Conservation (phyloP, 1,140 invertebrate genomes). For the Aphidius ervi region DNA sequence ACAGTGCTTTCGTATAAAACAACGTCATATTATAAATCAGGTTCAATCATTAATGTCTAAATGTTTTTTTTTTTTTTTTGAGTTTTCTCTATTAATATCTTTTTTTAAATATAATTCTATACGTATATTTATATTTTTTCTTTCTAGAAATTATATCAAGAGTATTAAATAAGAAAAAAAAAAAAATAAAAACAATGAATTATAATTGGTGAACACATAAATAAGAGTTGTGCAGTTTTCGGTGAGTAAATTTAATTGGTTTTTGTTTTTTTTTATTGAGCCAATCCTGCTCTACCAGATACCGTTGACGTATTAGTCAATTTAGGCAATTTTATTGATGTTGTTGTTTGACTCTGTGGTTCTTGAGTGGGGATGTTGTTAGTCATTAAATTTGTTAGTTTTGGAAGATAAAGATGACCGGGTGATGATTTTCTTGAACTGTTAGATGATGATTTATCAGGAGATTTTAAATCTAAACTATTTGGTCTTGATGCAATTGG, state of each 20-base stretch:
- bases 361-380: constrained; percentile 4
- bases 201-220: background rate
- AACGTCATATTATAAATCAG: background rate
- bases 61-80: constrained; percentile 1
- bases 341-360: constrained; percentile 15
- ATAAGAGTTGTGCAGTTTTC: background rate
- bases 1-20: too few species aligned
- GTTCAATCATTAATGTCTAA: constrained; percentile 9
- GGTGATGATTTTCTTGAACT: constrained; percentile 23
- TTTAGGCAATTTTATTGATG: background rate
- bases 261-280: constrained; percentile 14
- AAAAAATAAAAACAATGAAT: background rate
- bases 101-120: too few species aligned
- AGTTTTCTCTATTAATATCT: too few species aligned
- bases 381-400: constrained; percentile 19
- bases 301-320: constrained; percentile 31
- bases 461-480: constrained; percentile 20
- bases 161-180: background rate
- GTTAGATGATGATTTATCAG: constrained; percentile 17
- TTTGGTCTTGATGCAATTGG: constrained; percentile 25
- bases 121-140: too few species aligned
- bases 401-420: constrained; percentile 30
- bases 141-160: too few species aligned
- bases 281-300: constrained; percentile 15
- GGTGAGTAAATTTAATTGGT: background rate